Percentiles rank a stretch among this genome's conserved stretches.
These are phyloP conservation scores for Nomia melanderi DNA, from an alignment of 1,140 invertebrate genomes.

Conservation along the genomic window DNA sequence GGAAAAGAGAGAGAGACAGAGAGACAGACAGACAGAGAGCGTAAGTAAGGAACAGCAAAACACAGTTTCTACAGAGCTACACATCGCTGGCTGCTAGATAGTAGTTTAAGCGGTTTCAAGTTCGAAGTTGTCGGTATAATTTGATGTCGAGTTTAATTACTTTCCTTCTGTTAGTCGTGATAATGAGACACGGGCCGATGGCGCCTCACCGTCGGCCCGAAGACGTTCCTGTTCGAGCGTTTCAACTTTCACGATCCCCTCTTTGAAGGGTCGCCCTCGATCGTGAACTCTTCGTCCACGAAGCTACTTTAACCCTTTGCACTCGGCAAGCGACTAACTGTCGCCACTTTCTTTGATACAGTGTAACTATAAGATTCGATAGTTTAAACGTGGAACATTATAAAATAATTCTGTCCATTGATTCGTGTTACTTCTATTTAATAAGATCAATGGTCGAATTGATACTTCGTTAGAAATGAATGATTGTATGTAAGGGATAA, in stretches of 20 bases:
- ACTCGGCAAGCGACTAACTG: too few relatives aligned
- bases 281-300: neutral
- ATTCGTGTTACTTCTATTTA: too few relatives aligned
- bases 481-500: too few relatives aligned
- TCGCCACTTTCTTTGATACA: too few relatives aligned
- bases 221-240: neutral
- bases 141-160: neutral
- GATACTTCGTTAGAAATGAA: too few relatives aligned
- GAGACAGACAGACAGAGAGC: constrained; percentile 6
- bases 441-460: too few relatives aligned
- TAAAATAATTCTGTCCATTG: too few relatives aligned
- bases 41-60: constrained; percentile 5
- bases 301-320: too few relatives aligned
- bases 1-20: neutral
- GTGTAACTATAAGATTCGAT: too few relatives aligned
- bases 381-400: too few relatives aligned
- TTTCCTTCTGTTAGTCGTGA: neutral
- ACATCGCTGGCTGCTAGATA: constrained; percentile 18
- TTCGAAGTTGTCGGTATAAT: constrained; percentile 9
- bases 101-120: constrained; percentile 19
- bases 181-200: neutral
- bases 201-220: neutral
- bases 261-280: neutral
- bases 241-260: neutral
- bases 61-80: constrained; percentile 12